phyloP scores from a whole-genome alignment of 1,140 invertebrate genomes.

The Lepidurus arcticus region DNA sequence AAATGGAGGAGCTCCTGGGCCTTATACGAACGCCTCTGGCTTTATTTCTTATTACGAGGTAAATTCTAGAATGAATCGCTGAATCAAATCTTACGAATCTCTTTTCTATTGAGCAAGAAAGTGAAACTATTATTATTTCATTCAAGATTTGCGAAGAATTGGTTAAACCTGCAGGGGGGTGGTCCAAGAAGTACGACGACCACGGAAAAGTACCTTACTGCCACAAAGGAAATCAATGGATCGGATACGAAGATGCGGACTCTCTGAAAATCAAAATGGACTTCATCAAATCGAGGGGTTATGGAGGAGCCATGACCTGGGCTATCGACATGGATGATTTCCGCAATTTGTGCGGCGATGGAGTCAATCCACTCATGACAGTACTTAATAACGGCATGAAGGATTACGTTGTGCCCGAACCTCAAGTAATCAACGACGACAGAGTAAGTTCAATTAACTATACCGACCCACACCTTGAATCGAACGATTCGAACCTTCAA shows the following conservation, averaged over 20 bases:
- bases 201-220: constrained; percentile 74
- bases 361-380: constrained; percentile 40
- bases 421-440: constrained; percentile 39
- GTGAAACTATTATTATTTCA: constrained; percentile 14
- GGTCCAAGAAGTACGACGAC: constrained; percentile 77
- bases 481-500: neutral
- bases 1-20: constrained; percentile 72
- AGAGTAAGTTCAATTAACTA: neutral
- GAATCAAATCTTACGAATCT: neutral
- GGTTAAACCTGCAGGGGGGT: constrained; percentile 58
- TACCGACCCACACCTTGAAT: too few relatives aligned
- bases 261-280: constrained; percentile 82
- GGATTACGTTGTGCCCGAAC: constrained; percentile 64
- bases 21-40: constrained; percentile 76
- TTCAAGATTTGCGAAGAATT: constrained; percentile 68
- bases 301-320: constrained; percentile 83
- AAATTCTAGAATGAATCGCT: neutral
- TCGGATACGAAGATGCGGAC: constrained; percentile 77
- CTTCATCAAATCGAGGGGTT: constrained; percentile 70
- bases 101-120: neutral
- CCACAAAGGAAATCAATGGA: constrained; percentile 78
- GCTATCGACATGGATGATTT: constrained; percentile 45
- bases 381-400: constrained; percentile 63
- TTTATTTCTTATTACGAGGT: constrained; percentile 80
- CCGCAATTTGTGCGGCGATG: constrained; percentile 34